Conservation (phyloP, 2,888 invertebrate genomes). For the Hylaea fasciaria region DNA sequence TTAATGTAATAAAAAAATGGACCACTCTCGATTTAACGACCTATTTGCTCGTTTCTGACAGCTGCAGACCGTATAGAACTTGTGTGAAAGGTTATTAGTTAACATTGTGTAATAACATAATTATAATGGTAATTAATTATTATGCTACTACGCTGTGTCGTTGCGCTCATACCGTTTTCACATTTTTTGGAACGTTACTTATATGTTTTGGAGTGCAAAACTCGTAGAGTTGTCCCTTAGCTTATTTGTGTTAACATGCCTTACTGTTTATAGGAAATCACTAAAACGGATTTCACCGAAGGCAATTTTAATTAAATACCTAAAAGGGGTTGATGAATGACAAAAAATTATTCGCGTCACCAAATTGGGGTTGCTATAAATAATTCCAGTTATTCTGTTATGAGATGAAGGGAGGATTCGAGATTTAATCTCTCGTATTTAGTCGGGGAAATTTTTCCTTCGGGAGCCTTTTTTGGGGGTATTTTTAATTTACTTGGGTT, state of each 20-base stretch:
- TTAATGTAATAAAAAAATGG: background rate
- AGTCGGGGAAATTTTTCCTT: slow-evolving; percentile 16
- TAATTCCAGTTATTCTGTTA: slow-evolving; percentile 26
- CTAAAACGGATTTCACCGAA: slow-evolving; percentile 22
- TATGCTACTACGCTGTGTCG: too few relatives aligned
- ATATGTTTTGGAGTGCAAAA: too few relatives aligned
- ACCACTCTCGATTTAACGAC: too few relatives aligned
- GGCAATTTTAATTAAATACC: slow-evolving; percentile 32
- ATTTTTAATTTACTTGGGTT: slow-evolving; percentile 22
- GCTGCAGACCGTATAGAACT: too few relatives aligned
- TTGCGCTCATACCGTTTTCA: too few relatives aligned
- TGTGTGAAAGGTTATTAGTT: too few relatives aligned
- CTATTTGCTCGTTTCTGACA: too few relatives aligned
- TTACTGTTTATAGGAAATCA: background rate
- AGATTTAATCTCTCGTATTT: slow-evolving; percentile 25
- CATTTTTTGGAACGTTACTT: too few relatives aligned
- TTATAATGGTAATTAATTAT: too few relatives aligned
- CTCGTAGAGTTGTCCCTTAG: too few relatives aligned
- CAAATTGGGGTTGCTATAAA: slow-evolving; percentile 29
- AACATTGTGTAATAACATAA: too few relatives aligned
- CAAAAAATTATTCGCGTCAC: slow-evolving; percentile 30
- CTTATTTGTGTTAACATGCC: background rate
- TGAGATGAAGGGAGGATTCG: slow-evolving; percentile 15
- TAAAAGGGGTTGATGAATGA: slow-evolving; percentile 32
- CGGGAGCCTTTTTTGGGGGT: slow-evolving; percentile 1